Evolutionary conservation across 2,797 vertebrate genomes (phyloP), one percentile per base, ranked within the genome.

Genomic region (Platyrinchus mystaceus): DNA sequence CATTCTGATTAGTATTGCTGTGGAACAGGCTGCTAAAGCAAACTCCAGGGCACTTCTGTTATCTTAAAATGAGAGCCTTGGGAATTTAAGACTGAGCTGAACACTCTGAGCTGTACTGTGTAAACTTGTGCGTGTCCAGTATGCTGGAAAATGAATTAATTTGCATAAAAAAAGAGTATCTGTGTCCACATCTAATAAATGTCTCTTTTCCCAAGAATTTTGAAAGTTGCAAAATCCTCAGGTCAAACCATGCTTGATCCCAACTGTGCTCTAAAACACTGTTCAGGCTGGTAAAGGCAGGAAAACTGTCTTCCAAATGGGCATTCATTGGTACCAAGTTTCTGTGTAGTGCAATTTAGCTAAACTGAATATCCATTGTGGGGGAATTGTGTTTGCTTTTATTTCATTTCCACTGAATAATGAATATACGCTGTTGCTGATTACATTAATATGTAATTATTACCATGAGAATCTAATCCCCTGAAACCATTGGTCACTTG

Each of bases 371-470:
- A 52, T 39, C 71, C 49, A 32, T 32, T 84, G 52, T 79, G 82
- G 44, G 21, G 78, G 62, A 55, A 59, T 14, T 89, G 27, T 84
- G 17, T 64, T 20, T 59, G 81, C 36, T 66, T 50, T 62, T 67
- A 6, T 86, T 94, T 71, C 4, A 77, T 88, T 89, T 88, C 55
- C 60, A 39, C 46, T 11, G 62, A 76, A 69, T 84, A 79, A 87
- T 86, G 34, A 91, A 83, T 89, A 49, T 69, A 53, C 63, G 23
- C 79, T 28, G 8, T 66, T 88, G 43, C 70, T 82, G 85, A 91
- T 95, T 90, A 59, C 44, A 64, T 90, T 90, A 63, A 75, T 86
- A 86, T 60, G 32, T 92, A 94, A 73, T 82, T 90, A 91, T 94
- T 91, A 82, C 44, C 44, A 36, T 27, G 50, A 86, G 59, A 83